These are phyloP conservation scores for Malacosoma neustria DNA, from an alignment of 2,888 invertebrate genomes.

Conservation along the genomic window DNA sequence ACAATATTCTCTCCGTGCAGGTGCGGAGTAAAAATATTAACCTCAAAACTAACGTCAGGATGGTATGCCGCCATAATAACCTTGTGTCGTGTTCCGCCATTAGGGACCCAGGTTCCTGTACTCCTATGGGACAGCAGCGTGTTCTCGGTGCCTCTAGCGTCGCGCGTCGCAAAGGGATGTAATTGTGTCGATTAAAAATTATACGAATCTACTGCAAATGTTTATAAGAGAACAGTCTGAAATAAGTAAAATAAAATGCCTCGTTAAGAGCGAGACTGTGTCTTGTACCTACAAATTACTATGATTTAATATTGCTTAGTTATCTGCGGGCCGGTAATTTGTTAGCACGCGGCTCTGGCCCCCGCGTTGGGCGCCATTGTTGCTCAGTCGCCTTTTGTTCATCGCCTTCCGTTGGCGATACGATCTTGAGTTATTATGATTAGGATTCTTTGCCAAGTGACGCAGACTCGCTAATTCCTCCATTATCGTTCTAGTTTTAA, in stretches of 20 bases:
- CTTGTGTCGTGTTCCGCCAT: too few relatives aligned
- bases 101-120: too few relatives aligned
- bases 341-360: slow-evolving; percentile 60
- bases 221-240: slow-evolving; percentile 30
- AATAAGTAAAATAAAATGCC: slow-evolving; percentile 41
- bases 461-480: slow-evolving; percentile 63
- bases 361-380: slow-evolving; percentile 66
- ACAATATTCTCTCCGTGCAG: too few relatives aligned
- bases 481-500: slow-evolving; percentile 57
- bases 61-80: too few relatives aligned
- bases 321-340: slow-evolving; percentile 71
- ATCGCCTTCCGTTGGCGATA: slow-evolving; percentile 63
- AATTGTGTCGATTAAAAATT: too few relatives aligned
- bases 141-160: too few relatives aligned
- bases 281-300: slow-evolving; percentile 70
- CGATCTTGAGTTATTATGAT: slow-evolving; percentile 73
- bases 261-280: slow-evolving; percentile 49
- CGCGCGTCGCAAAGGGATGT: too few relatives aligned
- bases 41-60: too few relatives aligned
- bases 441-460: slow-evolving; percentile 72
- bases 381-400: slow-evolving; percentile 68
- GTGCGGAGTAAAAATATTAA: too few relatives aligned
- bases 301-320: slow-evolving; percentile 75
- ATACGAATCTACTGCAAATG: slow-evolving; percentile 15
- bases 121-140: too few relatives aligned